Evolutionary conservation across 2,113 vertebrate species (phyloP).

Genomic region (Sapajus apella): DNA sequence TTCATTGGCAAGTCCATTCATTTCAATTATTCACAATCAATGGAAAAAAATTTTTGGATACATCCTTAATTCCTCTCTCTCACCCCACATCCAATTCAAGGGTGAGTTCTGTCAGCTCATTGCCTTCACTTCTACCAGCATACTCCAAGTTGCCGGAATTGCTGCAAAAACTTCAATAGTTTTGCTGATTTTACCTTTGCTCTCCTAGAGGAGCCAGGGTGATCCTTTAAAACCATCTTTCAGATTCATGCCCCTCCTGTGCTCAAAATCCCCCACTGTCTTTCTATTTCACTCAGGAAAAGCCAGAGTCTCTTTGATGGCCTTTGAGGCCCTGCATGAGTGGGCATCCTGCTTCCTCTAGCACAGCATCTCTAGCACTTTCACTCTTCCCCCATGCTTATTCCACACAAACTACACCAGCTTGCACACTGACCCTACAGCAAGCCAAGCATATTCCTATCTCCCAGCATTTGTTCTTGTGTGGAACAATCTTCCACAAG

Average conservation of each 20-base stretch:
- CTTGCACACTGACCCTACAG: not conserved
- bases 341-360: not conserved
- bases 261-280: not conserved
- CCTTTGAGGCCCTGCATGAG: not conserved
- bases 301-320: not conserved
- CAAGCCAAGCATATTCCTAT: not conserved
- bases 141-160: not conserved
- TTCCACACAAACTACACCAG: not conserved
- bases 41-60: not conserved
- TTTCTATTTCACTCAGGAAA: not conserved
- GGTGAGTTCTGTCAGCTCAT: not conserved
- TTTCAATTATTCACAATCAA: not conserved
- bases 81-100: not conserved
- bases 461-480: not conserved
- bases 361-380: fast-evolving
- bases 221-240: not conserved
- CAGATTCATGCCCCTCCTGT: not conserved
- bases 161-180: not conserved
- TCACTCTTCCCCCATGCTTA: not conserved
- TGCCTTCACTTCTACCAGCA: not conserved
- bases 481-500: not conserved
- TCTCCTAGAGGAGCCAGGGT: not conserved
- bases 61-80: not conserved
- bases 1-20: not conserved
- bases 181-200: not conserved